Evolutionary conservation across 2,888 invertebrate genomes (phyloP), one percentile per base, ranked within the genome.

Genomic region (Leptopilina drosophilae): DNA sequence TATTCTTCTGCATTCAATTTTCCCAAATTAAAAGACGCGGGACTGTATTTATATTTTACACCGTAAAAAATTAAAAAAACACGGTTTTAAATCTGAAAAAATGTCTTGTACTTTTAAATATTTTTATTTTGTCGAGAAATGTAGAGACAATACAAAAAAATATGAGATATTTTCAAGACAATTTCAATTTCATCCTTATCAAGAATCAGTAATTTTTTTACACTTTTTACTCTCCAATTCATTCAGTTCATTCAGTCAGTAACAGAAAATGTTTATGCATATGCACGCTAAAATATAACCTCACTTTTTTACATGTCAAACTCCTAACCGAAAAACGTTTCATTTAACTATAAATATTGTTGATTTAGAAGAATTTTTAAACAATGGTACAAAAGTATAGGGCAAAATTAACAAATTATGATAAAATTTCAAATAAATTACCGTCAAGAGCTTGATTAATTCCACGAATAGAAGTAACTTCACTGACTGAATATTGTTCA

Each of bases 401-500:
- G 0, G 2, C 1, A 20, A 15, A 62, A 62, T 20, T 2, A 62
- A 20, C 8, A 15, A 73, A 56, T 73, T 73, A 76, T 5, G 59
- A 76, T 11, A 26, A 59, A 14, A 59, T 76, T 59, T 42, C 59
- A n/a, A 40, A 20, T 46, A 49, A 79, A 42, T 77, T 65, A 83
- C 83, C 80, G 75, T 80, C 77, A 2, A 80, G 0, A 6, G 83
- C 83, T 77, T 79, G 79, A 42, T 56, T 2, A 62, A 83, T 65
- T 69, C 77, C 76, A 66, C 80, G 80, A 15, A 73, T 26, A 20
- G 83, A 79, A 33, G 78, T 66, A 20, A 79, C 40, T 79, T 73
- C 79, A 76, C 81, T 80, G 0, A 82, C 82, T n/a, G 65, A 33
- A 80, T 83, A 83, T 42, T 83, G 78, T 26, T 80, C 83, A 62